These are phyloP conservation scores for Drosophila sordidapex DNA, from an alignment of 2,888 invertebrate genomes.

Conservation along the genomic window DNA sequence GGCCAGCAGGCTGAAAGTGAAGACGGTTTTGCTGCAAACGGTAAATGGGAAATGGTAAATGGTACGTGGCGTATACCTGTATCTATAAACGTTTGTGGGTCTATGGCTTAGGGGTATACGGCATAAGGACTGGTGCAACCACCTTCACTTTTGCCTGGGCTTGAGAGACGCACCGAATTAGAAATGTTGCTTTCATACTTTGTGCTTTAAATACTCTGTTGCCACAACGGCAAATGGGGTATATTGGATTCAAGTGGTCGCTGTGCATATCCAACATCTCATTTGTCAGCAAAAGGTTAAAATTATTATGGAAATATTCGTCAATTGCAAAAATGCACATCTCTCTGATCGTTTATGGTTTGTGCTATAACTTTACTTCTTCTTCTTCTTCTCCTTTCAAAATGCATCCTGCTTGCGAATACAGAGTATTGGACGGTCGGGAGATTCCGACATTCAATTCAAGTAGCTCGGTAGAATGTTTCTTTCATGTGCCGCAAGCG, in stretches of 20 bases:
- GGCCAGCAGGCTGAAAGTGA: slow-evolving; percentile 60
- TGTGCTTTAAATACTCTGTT: background rate
- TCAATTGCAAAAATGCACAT: background rate
- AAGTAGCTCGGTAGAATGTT: slow-evolving; percentile 41
- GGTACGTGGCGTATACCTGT: background rate
- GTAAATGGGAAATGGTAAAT: background rate
- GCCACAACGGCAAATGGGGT: background rate
- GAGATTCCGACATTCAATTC: slow-evolving; percentile 23
- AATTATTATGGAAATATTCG: background rate
- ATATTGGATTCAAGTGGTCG: background rate
- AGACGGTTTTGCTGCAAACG: slow-evolving; percentile 32
- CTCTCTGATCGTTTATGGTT: background rate
- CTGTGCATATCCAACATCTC: background rate
- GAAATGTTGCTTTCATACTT: slow-evolving; percentile 4
- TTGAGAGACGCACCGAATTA: slow-evolving; percentile 19
- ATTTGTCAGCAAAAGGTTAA: background rate
- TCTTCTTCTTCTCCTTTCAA: background rate
- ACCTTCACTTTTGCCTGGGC: slow-evolving; percentile 41
- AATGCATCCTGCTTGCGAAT: background rate
- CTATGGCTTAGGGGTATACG: background rate
- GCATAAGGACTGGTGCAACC: slow-evolving; percentile 9
- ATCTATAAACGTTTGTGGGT: background rate
- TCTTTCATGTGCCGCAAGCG: slow-evolving; percentile 36
- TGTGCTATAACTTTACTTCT: background rate
- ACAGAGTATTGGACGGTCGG: background rate